Evolutionary conservation across 2,888 invertebrate species (phyloP).

Genomic region (Catotricha subobsoleta): DNA sequence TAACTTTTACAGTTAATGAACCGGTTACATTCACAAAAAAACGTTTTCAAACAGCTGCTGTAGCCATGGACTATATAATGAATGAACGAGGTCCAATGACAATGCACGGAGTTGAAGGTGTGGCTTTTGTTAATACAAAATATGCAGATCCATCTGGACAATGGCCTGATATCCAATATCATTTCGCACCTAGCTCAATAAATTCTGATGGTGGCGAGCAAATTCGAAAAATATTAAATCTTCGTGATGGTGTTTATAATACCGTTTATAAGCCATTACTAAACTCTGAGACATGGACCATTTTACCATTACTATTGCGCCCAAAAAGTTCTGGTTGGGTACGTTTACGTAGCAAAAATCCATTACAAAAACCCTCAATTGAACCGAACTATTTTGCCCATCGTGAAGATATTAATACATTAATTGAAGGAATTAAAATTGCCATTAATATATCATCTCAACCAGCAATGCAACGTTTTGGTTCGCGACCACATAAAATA

Average conservation of each 20-base stretch:
- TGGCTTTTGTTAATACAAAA: constrained; percentile 74
- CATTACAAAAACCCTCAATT: constrained; percentile 64
- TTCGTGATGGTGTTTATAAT: constrained; percentile 65
- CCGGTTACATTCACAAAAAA: constrained; percentile 60
- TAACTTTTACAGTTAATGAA: constrained; percentile 61
- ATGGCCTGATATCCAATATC: constrained; percentile 77
- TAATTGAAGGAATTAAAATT: constrained; percentile 71
- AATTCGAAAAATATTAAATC: constrained; percentile 52
- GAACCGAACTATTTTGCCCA: constrained; percentile 86
- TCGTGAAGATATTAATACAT: constrained; percentile 56
- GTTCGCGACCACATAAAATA: constrained; percentile 58
- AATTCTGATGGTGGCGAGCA: constrained; percentile 70
- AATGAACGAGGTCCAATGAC: constrained; percentile 73
- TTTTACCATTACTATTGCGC: constrained; percentile 59
- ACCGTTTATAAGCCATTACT: constrained; percentile 68
- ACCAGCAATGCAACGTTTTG: constrained; percentile 61
- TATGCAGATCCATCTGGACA: constrained; percentile 58
- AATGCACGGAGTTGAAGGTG: constrained; percentile 63
- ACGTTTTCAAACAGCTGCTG: constrained; percentile 57
- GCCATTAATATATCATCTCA: constrained; percentile 64
- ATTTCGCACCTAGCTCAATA: constrained; percentile 68
- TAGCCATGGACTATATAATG: constrained; percentile 63
- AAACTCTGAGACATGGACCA: constrained; percentile 67
- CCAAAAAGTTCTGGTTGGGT: constrained; percentile 79
- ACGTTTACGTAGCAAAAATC: constrained; percentile 62